Base-by-base conservation (phyloP, 2,888 invertebrate species). In the Apeira syringaria region DNA sequence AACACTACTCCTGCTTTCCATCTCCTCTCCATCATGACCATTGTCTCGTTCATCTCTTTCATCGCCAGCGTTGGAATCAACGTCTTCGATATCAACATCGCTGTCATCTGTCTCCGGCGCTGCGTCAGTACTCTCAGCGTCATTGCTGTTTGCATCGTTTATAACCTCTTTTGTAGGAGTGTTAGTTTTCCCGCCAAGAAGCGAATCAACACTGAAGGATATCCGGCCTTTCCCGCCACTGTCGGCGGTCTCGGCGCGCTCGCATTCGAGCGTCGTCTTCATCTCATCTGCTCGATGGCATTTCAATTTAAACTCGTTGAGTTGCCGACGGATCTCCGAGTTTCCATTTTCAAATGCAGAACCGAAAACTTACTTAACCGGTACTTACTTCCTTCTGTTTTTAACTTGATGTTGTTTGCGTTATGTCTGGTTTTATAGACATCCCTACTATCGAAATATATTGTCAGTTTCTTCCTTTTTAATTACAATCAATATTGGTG, bases 181-280 rank as follows among this genome's bases (percentile, higher is more conserved):
- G 27, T 80, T 76, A 10, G 64, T 72, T 55, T 83, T 69, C 56
- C 85, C 73, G 13, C 86, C 82, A 20, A 94, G 72, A 11, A 94
- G 68, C 0, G 94, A 91, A 76, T 94, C 94, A 31, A 94, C 94
- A 80, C 94, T 94, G 76, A 94, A 94, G 48, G 94, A 94, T 68
- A 94, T 94, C 61, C 94, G 93, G 58, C 93, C 90, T 69, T 92
- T 93, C 52, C 91, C 81, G 64, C 91, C 82, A 64, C 72, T 80
- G 33, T 87, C 87, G 59, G 86, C 85, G 81, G 85, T 74, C 52
- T 89, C 89, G 57, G 83, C 75, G 65, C 87, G 83, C 74, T 89
- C 88, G 76, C 85, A 85, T 75, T 88, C 88, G 68, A 89, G 81
- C 82, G 88, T 74, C 57, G 89, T 88, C 87, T 88, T 89, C 89